These are phyloP conservation scores for Jaculus jaculus DNA, from an alignment of 2,113 vertebrate genomes.

Conservation along the genomic window DNA sequence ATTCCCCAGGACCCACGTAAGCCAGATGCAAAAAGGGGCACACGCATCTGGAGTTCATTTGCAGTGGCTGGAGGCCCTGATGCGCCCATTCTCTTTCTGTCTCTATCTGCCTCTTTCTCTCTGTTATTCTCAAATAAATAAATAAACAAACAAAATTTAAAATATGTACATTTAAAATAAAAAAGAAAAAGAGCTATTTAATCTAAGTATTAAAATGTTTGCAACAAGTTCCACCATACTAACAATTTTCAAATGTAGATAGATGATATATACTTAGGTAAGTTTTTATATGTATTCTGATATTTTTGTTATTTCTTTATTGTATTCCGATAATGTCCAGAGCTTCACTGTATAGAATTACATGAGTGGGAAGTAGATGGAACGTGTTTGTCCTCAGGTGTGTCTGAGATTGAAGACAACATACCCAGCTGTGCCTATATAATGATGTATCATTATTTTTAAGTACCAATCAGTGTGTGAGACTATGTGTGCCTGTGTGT, in stretches of 20 bases:
- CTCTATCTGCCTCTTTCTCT: too few species aligned
- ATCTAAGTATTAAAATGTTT: not conserved
- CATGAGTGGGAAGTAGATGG: not conserved
- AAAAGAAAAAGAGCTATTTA: too few species aligned
- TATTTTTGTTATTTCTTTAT: not conserved
- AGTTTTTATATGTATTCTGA: not conserved
- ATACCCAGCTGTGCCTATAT: not conserved
- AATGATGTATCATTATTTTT: not conserved
- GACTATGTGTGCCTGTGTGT: not conserved
- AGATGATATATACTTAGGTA: not conserved
- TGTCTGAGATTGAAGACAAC: not conserved
- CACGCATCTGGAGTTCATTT: too few species aligned
- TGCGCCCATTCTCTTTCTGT: too few species aligned
- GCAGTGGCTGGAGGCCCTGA: too few species aligned
- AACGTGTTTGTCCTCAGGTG: not conserved
- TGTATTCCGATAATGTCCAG: not conserved
- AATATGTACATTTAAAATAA: too few species aligned
- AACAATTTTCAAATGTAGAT: not conserved
- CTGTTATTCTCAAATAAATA: too few species aligned
- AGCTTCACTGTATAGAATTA: not conserved
- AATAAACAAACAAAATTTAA: too few species aligned
- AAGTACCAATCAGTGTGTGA: not conserved
- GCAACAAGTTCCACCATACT: not conserved
- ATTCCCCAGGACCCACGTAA: too few species aligned
- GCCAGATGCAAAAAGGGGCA: too few species aligned